These are phyloP conservation scores for Theretra japonica DNA, from an alignment of 2,888 invertebrate species.

Conservation along the genomic window DNA sequence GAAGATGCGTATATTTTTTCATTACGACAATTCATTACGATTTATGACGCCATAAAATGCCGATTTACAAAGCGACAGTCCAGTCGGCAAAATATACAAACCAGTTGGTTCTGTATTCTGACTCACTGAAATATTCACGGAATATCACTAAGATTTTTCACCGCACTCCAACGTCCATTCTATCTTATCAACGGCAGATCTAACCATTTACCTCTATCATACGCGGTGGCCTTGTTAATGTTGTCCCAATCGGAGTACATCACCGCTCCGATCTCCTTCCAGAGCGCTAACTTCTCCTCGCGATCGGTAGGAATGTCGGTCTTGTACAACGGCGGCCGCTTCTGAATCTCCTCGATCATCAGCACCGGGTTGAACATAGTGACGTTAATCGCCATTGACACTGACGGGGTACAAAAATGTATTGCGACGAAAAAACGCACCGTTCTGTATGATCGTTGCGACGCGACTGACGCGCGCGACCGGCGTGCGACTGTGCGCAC, in stretches of 20 bases:
- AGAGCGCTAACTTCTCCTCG: slow-evolving; percentile 70
- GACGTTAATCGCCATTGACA: slow-evolving; percentile 35
- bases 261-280: slow-evolving; percentile 76
- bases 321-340: slow-evolving; percentile 70
- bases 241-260: slow-evolving; percentile 69
- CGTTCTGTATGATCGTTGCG: slow-evolving; percentile 50
- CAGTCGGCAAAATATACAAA: no score
- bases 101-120: neutral
- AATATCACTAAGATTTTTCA: neutral
- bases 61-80: no score
- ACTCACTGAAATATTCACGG: no score
- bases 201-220: slow-evolving; percentile 69
- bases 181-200: slow-evolving; percentile 27
- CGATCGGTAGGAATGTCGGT: slow-evolving; percentile 77
- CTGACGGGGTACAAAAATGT: neutral
- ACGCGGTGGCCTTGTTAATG: slow-evolving; percentile 71
- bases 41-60: no score
- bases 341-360: slow-evolving; percentile 76
- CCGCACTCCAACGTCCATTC: neutral
- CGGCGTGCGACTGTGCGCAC: slow-evolving; percentile 48
- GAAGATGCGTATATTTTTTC: no score
- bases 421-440: slow-evolving; percentile 61
- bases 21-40: no score
- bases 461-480: slow-evolving; percentile 60
- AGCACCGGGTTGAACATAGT: slow-evolving; percentile 60